phyloP scores from a whole-genome alignment of 2,888 invertebrate species.

The Acronicta leporina region DNA sequence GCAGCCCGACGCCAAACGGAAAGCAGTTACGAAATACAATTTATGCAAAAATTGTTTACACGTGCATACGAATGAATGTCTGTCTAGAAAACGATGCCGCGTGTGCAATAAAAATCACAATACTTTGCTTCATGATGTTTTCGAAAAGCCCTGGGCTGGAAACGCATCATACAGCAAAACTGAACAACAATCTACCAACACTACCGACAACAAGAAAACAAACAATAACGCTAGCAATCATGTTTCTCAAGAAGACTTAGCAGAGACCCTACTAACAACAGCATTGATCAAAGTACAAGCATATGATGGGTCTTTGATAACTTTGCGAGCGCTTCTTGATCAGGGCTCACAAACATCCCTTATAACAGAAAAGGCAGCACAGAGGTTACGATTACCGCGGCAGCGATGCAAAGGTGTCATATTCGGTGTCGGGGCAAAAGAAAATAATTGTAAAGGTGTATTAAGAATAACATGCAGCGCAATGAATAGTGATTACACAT shows the following conservation, averaged over 20 bases:
- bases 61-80: slow-evolving; percentile 8
- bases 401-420: too few species aligned
- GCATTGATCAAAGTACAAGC: not conserved
- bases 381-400: too few species aligned
- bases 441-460: too few species aligned
- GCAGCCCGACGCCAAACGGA: slow-evolving; percentile 10
- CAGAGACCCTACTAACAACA: not conserved
- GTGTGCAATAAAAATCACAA: slow-evolving; percentile 8
- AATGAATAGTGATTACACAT: not conserved
- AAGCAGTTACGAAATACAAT: slow-evolving; percentile 6
- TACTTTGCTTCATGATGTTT: slow-evolving; percentile 4
- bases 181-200: not conserved
- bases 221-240: not conserved
- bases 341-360: too few species aligned
- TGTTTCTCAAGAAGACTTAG: not conserved
- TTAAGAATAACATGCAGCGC: not conserved
- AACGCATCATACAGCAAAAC: not conserved
- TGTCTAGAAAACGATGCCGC: slow-evolving; percentile 5
- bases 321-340: not conserved
- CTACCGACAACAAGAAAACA: not conserved
- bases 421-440: too few species aligned
- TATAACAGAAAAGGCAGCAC: too few species aligned
- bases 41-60: slow-evolving; percentile 12
- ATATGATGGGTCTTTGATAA: not conserved
- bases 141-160: not conserved